Percentiles rank a stretch among this genome's conserved stretches.
Evolutionary conservation across 2,113 vertebrate species (phyloP).

Genomic region (Tenrec ecaudatus): DNA sequence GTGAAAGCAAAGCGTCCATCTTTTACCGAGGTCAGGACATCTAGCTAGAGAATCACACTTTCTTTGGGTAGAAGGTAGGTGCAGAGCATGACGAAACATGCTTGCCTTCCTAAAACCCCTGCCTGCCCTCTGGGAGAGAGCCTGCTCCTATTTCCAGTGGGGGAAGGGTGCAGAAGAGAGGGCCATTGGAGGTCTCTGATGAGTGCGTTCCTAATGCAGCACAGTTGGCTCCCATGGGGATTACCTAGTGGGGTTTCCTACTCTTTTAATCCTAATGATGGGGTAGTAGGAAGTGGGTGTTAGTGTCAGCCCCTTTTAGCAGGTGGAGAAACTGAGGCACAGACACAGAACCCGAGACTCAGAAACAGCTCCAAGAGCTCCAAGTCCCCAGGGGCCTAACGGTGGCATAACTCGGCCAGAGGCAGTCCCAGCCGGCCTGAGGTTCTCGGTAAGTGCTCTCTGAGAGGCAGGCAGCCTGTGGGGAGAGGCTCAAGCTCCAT

Average conservation of each 20-base stretch:
- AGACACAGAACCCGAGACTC: neutral
- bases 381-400: neutral
- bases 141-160: neutral
- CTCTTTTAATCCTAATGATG: slow-evolving; percentile 22
- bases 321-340: slow-evolving; percentile 32
- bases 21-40: neutral
- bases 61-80: neutral
- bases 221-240: neutral
- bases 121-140: neutral
- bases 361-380: neutral
- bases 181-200: neutral
- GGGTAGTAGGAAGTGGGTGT: neutral
- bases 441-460: neutral
- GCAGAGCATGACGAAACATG: neutral
- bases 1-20: neutral
- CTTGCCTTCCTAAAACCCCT: neutral
- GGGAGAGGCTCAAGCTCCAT: neutral
- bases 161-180: neutral
- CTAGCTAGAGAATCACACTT: neutral
- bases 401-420: no score
- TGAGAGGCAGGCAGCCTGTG: neutral
- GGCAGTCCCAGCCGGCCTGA: neutral
- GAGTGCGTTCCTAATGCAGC: neutral
- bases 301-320: slow-evolving; percentile 18
- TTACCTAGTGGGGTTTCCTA: neutral